phyloP scores from a whole-genome alignment of 2,797 vertebrate species.

The Mormyrus proboscirostris region DNA sequence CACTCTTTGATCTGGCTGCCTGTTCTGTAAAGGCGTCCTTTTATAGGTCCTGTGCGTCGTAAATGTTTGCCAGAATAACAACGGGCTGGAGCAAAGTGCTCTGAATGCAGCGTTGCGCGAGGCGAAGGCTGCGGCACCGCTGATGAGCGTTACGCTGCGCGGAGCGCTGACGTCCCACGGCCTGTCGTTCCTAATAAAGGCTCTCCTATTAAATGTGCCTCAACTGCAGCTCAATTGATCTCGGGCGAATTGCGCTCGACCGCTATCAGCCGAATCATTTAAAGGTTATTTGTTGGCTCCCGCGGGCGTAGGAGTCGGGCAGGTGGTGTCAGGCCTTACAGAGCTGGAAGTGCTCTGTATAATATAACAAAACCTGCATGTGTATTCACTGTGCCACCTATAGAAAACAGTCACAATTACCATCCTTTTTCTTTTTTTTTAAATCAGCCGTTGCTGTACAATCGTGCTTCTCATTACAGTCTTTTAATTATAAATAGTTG shows the following conservation, averaged over 20 bases:
- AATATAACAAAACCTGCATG: background rate
- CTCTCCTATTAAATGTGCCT: background rate
- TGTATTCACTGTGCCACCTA: background rate
- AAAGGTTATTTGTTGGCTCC: background rate
- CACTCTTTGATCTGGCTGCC: background rate
- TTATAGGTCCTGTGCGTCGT: background rate
- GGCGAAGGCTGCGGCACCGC: background rate
- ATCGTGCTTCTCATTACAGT: slow-evolving; percentile 12
- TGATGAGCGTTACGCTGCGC: background rate
- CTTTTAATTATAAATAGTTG: slow-evolving; percentile 14
- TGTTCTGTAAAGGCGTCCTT: background rate
- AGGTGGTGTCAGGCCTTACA: background rate
- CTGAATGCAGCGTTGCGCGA: background rate
- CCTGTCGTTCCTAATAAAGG: background rate
- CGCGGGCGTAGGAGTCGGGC: background rate
- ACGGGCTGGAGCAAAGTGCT: background rate
- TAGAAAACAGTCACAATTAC: background rate
- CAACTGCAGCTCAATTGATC: background rate
- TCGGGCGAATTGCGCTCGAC: background rate
- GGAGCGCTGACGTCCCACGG: background rate
- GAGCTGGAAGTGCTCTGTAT: background rate
- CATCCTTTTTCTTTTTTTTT: background rate
- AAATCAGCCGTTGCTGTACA: background rate
- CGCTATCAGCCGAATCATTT: background rate
- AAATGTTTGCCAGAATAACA: background rate